These are phyloP conservation scores for Cheilosia vernalis DNA, from an alignment of 2,888 invertebrate species.

Conservation along the genomic window DNA sequence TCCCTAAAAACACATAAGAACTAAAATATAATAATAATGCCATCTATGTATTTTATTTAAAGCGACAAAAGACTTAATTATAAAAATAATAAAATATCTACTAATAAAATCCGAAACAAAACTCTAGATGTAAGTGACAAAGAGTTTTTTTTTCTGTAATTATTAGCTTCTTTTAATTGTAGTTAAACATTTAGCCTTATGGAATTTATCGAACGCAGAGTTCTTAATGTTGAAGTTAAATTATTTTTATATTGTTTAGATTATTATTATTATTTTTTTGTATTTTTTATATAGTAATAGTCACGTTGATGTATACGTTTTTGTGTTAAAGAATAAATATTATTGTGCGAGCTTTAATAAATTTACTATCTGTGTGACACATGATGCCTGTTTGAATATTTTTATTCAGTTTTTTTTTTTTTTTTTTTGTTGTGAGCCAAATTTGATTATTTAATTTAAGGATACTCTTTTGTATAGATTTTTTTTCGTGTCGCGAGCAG, in stretches of 20 bases:
- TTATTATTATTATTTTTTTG: constrained; percentile 1
- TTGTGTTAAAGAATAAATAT: constrained; percentile 21
- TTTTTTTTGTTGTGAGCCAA: not conserved
- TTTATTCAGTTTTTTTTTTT: not conserved
- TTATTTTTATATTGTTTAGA: constrained; percentile 31
- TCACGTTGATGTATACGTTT: constrained; percentile 9
- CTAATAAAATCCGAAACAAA: not conserved
- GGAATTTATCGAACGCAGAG: constrained; percentile 20
- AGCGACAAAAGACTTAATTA: constrained; percentile 30
- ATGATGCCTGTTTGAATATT: constrained; percentile 41
- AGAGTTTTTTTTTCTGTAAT: constrained; percentile 51
- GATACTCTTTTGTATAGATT: not conserved
- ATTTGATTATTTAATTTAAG: constrained; percentile 3
- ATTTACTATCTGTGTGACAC: constrained; percentile 21
- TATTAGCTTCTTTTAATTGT: constrained; percentile 37
- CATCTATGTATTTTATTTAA: constrained; percentile 59
- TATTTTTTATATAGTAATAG: constrained; percentile 19
- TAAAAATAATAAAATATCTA: constrained; percentile 19
- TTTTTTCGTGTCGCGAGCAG: constrained; percentile 20
- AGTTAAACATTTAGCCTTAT: constrained; percentile 29
- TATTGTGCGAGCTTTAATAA: constrained; percentile 55
- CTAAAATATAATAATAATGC: constrained; percentile 37
- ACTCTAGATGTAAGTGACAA: constrained; percentile 6
- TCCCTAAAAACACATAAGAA: constrained; percentile 26
- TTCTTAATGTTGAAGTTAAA: constrained; percentile 30